Evolutionary conservation across 2,113 vertebrate species (phyloP).

Genomic region (Cacatua alba): DNA sequence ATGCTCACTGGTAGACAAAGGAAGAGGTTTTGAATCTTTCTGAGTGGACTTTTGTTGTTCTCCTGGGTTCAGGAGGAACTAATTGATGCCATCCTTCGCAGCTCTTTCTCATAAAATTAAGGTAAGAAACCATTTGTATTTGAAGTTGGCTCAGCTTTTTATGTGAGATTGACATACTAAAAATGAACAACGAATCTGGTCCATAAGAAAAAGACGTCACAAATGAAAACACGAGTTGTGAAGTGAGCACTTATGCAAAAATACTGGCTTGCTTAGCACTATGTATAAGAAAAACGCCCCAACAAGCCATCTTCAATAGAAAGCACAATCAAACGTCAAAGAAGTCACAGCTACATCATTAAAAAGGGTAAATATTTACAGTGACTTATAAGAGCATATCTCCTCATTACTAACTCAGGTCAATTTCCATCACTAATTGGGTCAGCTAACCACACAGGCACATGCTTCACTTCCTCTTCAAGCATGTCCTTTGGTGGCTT

Average conservation of each 20-base stretch:
- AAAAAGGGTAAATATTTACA: neutral
- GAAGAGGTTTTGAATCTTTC: neutral
- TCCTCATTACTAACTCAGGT: neutral
- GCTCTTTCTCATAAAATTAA: neutral
- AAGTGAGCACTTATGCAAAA: neutral
- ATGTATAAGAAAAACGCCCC: neutral
- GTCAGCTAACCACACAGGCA: constrained; percentile 42
- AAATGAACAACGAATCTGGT: neutral
- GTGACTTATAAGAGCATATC: neutral
- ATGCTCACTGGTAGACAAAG: neutral
- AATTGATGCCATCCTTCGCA: neutral
- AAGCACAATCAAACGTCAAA: neutral
- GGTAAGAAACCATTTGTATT: neutral
- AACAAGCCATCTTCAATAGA: neutral
- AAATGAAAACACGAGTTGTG: neutral
- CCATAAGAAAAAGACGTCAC: neutral
- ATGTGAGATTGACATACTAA: neutral
- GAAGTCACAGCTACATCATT: neutral
- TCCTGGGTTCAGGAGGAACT: neutral
- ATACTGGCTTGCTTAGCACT: neutral
- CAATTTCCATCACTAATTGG: constrained; percentile 21
- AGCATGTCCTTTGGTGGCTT: neutral
- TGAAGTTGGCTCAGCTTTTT: neutral
- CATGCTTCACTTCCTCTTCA: constrained; percentile 16
- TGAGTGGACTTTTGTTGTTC: neutral